Base-by-base conservation (phyloP, 2,888 invertebrate species). In the Callimorpha dominula region DNA sequence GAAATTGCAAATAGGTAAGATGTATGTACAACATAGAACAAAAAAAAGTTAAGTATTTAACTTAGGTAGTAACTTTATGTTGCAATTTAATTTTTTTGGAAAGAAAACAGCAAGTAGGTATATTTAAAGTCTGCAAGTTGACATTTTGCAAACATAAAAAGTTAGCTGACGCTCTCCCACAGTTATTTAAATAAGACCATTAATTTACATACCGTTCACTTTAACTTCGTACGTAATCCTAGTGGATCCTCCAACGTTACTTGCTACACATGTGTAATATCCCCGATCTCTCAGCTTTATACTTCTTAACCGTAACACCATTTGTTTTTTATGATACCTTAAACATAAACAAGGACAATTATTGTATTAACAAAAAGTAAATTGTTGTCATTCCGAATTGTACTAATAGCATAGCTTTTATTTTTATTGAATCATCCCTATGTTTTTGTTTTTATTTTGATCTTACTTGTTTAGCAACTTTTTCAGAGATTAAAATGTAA, bases 181-280 rank as follows among this genome's bases (percentile, higher is more conserved):
- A 46, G 11, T 64, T n/a, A 64, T 31, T 31, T 43, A 49, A 64
- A 20, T 49, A 46, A 4, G 8, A 46, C 20, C 2, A 50, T 62
- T 65, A 7, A 46, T 31, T n/a, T 50, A 69, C 72, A 5, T 72
- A 84, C 82, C 82, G 64, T 65, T 65, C 15, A 80, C 74, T 20
- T 65, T 65, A 9, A 84, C 68, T 40, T 84, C 75, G 69, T 90
- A 92, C 0, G 90, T 88, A 1, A 91, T 79, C 40, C 85, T 86
- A 9, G 73, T 72, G 11, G 82, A 80, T n/a, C 83, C 85, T 5
- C 79, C 84, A 4, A 68, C 43, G 52, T 90, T 92, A 4, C 74
- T 84, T 0, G 91, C 93, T 3, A 80, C 71, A 72, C 93, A 93
- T 0, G 86, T 87, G 68, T 93, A 93, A 31, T 74, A 77, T 15